A percentile compares a stretch with the other conserved stretches of the same genome.
Conservation (phyloP, 2,888 invertebrate genomes). For the Biston stratarius region DNA sequence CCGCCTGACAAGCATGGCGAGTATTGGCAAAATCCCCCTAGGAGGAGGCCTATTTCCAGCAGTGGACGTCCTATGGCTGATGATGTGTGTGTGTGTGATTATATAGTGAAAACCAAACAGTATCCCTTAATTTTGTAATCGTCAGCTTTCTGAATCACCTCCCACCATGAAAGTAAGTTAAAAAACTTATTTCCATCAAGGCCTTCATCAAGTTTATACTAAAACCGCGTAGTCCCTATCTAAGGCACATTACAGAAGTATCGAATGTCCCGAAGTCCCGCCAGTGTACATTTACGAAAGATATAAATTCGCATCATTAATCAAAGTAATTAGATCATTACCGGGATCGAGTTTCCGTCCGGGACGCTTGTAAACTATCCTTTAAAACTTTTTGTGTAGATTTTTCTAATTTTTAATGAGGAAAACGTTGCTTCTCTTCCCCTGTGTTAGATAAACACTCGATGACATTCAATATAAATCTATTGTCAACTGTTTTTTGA, state of each 20-base stretch:
- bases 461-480: too few relatives aligned
- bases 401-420: constrained; percentile 24
- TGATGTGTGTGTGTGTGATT: too few relatives aligned
- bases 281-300: constrained; percentile 72
- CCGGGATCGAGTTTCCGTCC: constrained; percentile 73
- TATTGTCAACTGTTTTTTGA: too few relatives aligned
- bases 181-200: too few relatives aligned
- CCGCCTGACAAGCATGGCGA: too few relatives aligned
- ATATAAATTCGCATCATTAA: constrained; percentile 83
- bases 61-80: too few relatives aligned
- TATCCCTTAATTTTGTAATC: too few relatives aligned
- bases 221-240: not conserved
- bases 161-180: too few relatives aligned
- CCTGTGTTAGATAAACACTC: not conserved
- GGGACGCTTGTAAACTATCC: constrained; percentile 60
- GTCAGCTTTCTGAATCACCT: too few relatives aligned
- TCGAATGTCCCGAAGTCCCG: constrained; percentile 47
- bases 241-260: constrained; percentile 37
- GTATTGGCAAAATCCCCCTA: too few relatives aligned
- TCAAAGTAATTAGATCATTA: constrained; percentile 85
- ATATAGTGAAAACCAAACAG: too few relatives aligned
- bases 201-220: not conserved
- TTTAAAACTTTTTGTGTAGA: constrained; percentile 30
- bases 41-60: too few relatives aligned
- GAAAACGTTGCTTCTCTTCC: not conserved